These are phyloP conservation scores for Drosophila subobscura DNA, from an alignment of 1,140 invertebrate species.

Conservation along the genomic window DNA sequence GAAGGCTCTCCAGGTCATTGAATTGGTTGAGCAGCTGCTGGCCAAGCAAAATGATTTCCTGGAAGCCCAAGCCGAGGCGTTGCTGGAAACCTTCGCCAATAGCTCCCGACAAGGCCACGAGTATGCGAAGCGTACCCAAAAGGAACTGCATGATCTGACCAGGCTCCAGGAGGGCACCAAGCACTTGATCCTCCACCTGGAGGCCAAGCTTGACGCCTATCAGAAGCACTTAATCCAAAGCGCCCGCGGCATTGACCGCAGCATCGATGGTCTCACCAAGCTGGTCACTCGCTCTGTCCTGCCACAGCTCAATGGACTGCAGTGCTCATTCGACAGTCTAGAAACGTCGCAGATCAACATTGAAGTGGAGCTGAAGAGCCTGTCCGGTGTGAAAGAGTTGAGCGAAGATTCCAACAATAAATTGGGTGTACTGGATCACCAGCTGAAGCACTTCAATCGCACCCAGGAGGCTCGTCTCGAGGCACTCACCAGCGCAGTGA, in stretches of 20 bases:
- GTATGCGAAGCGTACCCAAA: constrained; percentile 20
- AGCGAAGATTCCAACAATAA: constrained; percentile 45
- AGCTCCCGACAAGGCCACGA: constrained; percentile 30
- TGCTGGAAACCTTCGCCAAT: constrained; percentile 40
- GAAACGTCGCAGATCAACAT: constrained; percentile 67
- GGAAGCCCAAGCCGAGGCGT: constrained; percentile 22
- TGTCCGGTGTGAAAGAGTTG: constrained; percentile 47
- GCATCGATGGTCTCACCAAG: constrained; percentile 51
- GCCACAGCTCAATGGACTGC: constrained; percentile 59
- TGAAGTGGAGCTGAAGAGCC: constrained; percentile 56
- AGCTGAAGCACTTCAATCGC: constrained; percentile 46
- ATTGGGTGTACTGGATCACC: constrained; percentile 29
- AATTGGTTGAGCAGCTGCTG: constrained; percentile 30
- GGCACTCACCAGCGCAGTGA: constrained; percentile 27
- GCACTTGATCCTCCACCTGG: constrained; percentile 32
- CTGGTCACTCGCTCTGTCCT: constrained; percentile 55
- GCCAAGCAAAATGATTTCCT: constrained; percentile 22
- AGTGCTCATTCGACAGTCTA: constrained; percentile 59
- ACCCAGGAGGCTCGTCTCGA: constrained; percentile 47
- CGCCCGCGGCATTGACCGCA: constrained; percentile 47
- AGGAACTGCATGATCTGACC: constrained; percentile 33
- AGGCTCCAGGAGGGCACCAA: constrained; percentile 43
- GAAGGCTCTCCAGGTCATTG: constrained; percentile 28
- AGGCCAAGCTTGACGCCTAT: constrained; percentile 57
- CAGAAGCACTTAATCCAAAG: constrained; percentile 46